Conservation (phyloP, 2,113 vertebrate species). For the Sinosuthora webbiana region DNA sequence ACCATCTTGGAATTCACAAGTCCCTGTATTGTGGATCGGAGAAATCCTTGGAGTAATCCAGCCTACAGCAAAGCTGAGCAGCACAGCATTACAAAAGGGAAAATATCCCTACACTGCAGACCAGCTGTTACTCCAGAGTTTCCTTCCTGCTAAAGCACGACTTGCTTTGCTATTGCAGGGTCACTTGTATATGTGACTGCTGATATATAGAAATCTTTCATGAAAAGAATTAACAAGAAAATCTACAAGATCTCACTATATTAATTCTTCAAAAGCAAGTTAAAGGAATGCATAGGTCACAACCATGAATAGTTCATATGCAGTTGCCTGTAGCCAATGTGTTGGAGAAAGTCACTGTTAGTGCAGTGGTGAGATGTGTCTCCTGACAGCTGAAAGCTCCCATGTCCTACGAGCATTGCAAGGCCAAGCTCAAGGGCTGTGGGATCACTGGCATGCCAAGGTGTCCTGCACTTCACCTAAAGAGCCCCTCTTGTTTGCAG, state of each 20-base stretch:
- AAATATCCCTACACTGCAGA: not conserved
- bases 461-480: not conserved
- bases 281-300: not conserved
- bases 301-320: not conserved
- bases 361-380: not conserved
- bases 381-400: not conserved
- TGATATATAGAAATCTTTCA: not conserved
- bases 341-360: not conserved
- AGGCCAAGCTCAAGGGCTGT: not conserved
- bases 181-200: not conserved
- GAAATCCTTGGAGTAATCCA: not conserved
- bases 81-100: not conserved
- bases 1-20: not conserved
- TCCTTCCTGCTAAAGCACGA: not conserved
- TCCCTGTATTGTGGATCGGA: not conserved
- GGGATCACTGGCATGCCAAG: not conserved
- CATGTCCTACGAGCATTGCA: accelerated
- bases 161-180: not conserved
- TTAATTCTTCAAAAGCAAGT: not conserved
- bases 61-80: not conserved
- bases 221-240: not conserved
- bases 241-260: not conserved
- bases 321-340: not conserved
- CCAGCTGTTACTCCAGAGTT: not conserved
- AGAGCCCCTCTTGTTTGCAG: not conserved